Base-by-base conservation (phyloP, 2,113 vertebrate genomes). In the Aspidoscelis tigris region DNA sequence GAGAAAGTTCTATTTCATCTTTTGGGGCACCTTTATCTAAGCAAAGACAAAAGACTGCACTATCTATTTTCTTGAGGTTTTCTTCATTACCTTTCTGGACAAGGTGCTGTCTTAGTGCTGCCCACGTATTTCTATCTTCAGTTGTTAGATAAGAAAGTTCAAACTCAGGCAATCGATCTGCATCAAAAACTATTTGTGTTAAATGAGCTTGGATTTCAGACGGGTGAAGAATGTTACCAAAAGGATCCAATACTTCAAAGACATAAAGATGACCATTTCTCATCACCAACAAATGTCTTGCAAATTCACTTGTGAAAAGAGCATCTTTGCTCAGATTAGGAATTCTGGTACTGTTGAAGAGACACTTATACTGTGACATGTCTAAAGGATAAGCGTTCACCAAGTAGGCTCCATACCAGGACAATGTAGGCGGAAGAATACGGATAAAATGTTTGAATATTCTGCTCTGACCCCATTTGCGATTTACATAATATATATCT, bases 311-410 rank as follows among this genome's bases (percentile, higher is more conserved):
- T 0, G 95, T 96, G 79, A 95, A 90, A 39, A 96, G 93, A 90
- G 96, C 85, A 21, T 96, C 96, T 26, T 86, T 87, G 1, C 90
- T 95, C 1, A 24, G 75, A 81, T 92, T 94, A 44, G 97, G 96
- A 82, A 97, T 93, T 53, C 96, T 95, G 58, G 95, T 94, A 5
- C 95, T 96, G 86, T 96, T 97, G 84, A 97, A 97, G 64, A 97
- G 96, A 66, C 94, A 94, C 39, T 95, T 96, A 92, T 96, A 96
- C 79, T 96, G 95, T 4, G 96, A 96, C 94, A 95, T 97, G 78
- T 96, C 96, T 88, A 97, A 81, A 2, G 95, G 96, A 92, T 95
- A 96, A 0, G 95, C 96, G 1, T 96, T 96, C 22, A 96, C 93
- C 94, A 96, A 93, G 85, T 94, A 96, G 21, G 96, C 95, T n/a